A percentile compares a stretch with the other conserved stretches of the same genome.
These are phyloP conservation scores for Ptychodera flava DNA, from an alignment of 35 echinoderm and acorn worm genomes.

Conservation along the genomic window DNA sequence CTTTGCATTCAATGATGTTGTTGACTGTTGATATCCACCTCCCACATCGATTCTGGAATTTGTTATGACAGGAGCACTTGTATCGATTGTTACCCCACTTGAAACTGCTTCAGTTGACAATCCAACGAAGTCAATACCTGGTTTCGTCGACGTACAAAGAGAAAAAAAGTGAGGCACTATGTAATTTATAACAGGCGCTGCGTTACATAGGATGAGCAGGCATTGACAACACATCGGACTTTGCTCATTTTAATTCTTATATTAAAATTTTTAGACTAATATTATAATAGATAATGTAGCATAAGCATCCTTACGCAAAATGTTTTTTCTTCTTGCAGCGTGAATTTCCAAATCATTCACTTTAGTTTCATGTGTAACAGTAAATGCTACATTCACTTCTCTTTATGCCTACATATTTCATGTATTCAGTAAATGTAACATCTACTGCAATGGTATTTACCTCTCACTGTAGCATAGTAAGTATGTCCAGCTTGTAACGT, in stretches of 20 bases:
- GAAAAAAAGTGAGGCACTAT: too few relatives aligned
- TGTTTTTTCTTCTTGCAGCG: too few relatives aligned
- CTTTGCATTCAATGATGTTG: background rate
- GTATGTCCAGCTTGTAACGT: constrained; percentile 14
- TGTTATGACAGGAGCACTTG: constrained; percentile 1
- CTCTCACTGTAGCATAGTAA: constrained; percentile 27
- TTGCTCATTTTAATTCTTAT: background rate
- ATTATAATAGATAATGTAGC: background rate
- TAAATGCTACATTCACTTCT: background rate
- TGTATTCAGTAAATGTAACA: background rate
- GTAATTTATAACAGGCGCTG: too few relatives aligned
- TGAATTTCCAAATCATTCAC: too few relatives aligned
- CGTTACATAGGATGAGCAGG: too few relatives aligned
- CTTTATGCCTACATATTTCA: background rate
- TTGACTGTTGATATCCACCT: background rate
- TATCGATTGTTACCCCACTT: constrained; percentile 17
- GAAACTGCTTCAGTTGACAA: background rate
- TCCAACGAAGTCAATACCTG: constrained; percentile 32
- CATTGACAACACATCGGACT: too few relatives aligned
- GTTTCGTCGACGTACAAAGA: background rate
- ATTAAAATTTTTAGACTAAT: background rate
- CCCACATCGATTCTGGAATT: background rate
- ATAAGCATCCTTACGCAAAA: background rate
- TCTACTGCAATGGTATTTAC: background rate
- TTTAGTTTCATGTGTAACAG: too few relatives aligned